Evolutionary conservation across 2,113 vertebrate species (phyloP).

Genomic region (Carassius auratus): DNA sequence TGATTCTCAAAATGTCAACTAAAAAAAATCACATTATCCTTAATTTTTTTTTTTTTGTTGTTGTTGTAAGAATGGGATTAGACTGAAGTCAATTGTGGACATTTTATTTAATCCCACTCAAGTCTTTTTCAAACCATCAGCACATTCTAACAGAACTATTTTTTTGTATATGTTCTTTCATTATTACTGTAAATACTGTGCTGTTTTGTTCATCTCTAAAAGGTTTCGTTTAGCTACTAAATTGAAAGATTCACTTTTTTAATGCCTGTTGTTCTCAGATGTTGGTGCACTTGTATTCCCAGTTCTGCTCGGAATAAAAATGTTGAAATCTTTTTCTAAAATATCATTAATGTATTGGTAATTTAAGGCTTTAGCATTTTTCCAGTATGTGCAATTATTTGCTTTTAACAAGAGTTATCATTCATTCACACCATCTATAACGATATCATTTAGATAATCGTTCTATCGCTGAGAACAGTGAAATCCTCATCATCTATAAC

Average conservation of each 20-base stretch:
- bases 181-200: no score
- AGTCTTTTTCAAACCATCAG: not conserved
- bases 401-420: no score
- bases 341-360: not conserved
- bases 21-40: not conserved
- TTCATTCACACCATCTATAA: no score
- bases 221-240: not conserved
- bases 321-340: not conserved
- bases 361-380: not conserved
- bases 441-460: no score
- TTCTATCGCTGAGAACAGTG: no score
- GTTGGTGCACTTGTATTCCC: not conserved
- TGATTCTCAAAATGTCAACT: not conserved
- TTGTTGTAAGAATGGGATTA: no score
- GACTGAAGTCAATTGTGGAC: not conserved
- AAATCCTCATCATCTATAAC: no score
- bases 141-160: not conserved
- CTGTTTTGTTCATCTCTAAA: not conserved
- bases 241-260: not conserved
- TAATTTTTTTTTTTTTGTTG: no score
- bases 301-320: slow-evolving; percentile 47
- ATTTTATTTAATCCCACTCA: not conserved
- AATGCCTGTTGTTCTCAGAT: no score
- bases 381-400: no score
- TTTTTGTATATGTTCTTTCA: no score